These are phyloP conservation scores for Sepioteuthis lessoniana DNA, from an alignment of 2,888 invertebrate genomes.

Conservation along the genomic window DNA sequence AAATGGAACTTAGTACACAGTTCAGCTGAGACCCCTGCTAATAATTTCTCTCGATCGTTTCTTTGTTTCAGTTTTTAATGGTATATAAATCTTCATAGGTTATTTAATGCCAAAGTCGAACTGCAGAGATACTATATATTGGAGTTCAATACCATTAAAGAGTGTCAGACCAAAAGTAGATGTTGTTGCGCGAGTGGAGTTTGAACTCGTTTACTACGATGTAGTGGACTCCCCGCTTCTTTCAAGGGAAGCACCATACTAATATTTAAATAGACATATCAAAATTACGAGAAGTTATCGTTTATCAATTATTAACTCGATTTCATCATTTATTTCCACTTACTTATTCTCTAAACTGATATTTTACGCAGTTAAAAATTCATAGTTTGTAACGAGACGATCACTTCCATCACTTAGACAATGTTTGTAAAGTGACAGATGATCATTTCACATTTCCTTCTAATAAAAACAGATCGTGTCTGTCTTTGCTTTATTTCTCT, in stretches of 20 bases:
- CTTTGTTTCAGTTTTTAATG: no score
- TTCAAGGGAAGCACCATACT: not conserved
- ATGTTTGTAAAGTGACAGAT: not conserved
- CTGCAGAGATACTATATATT: no score
- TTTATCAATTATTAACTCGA: not conserved
- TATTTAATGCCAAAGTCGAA: no score
- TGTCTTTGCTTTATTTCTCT: not conserved
- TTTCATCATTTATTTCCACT: not conserved
- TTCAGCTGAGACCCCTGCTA: not conserved
- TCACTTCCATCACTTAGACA: not conserved
- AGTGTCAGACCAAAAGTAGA: no score
- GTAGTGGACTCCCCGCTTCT: no score
- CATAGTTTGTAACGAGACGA: not conserved
- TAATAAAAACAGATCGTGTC: not conserved
- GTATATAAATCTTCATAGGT: no score
- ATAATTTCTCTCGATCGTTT: no score
- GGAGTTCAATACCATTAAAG: no score
- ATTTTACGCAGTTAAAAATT: not conserved
- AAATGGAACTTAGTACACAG: no score
- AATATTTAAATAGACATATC: not conserved
- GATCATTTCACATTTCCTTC: no score
- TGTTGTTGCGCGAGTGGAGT: no score
- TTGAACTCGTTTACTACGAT: no score
- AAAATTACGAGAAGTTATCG: not conserved
- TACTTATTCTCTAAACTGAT: not conserved